A percentile compares a stretch with the other conserved stretches of the same genome.
phyloP scores from a whole-genome alignment of 1,140 invertebrate species.

The Diprion similis region DNA sequence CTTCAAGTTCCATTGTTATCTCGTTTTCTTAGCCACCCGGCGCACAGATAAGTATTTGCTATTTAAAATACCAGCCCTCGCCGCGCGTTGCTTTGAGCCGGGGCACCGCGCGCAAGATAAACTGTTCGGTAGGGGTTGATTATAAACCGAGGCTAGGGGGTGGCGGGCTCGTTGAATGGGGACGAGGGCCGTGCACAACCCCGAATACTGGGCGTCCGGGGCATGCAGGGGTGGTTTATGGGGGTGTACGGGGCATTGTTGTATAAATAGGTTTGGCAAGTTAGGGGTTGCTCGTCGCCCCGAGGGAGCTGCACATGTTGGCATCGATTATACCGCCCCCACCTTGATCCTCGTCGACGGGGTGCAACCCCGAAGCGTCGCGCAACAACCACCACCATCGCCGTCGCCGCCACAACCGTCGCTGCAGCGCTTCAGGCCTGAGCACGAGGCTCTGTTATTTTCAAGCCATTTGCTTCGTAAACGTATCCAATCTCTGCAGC shows the following conservation, averaged over 20 bases:
- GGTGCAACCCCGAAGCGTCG: constrained; percentile 15
- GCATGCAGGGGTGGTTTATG: constrained; percentile 59
- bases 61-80: constrained; percentile 59
- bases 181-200: constrained; percentile 24
- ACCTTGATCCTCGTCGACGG: background rate
- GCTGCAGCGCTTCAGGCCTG: constrained; percentile 31
- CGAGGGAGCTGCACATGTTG: constrained; percentile 63
- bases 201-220: constrained; percentile 38
- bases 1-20: constrained; percentile 13
- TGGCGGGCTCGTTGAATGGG: constrained; percentile 29
- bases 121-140: constrained; percentile 53
- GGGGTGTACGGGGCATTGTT: constrained; percentile 61
- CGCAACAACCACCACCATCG: constrained; percentile 22
- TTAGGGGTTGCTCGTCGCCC: constrained; percentile 61
- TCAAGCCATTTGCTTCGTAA: constrained; percentile 63
- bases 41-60: constrained; percentile 57
- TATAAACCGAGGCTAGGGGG: constrained; percentile 40
- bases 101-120: constrained; percentile 47
- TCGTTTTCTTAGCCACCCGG: constrained; percentile 20
- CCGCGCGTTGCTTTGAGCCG: constrained; percentile 28
- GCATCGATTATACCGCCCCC: constrained; percentile 61
- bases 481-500: constrained; percentile 55
- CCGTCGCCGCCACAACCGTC: constrained; percentile 16
- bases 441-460: constrained; percentile 56
- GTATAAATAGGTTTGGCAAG: constrained; percentile 65